Evolutionary conservation across 2,888 invertebrate genomes (phyloP).

Genomic region (Parnassius orleans): DNA sequence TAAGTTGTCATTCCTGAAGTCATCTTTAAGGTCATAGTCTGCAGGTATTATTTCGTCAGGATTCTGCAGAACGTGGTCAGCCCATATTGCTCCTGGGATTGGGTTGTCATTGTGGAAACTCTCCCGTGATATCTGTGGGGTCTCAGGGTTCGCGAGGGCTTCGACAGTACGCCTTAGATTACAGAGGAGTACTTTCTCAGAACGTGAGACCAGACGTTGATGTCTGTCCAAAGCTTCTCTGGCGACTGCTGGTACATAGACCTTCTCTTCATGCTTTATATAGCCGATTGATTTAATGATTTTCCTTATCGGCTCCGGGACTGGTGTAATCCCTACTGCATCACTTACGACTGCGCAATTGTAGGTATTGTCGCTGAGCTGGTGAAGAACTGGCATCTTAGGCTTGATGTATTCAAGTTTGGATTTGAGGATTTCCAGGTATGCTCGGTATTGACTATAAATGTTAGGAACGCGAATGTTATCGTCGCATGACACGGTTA

Average conservation of each 20-base stretch:
- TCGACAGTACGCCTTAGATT: background rate
- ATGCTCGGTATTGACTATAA: background rate
- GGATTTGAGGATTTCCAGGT: background rate
- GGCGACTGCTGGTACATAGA: background rate
- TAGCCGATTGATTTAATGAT: background rate
- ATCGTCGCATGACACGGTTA: background rate
- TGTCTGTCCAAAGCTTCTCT: background rate
- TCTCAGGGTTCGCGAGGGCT: background rate
- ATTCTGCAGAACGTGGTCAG: too few relatives aligned
- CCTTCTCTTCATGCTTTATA: background rate
- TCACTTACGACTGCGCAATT: background rate
- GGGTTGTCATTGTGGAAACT: too few relatives aligned
- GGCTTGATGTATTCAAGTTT: background rate
- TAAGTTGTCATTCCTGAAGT: too few relatives aligned
- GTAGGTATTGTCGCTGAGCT: background rate
- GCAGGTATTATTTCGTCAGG: background rate
- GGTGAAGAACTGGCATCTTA: background rate
- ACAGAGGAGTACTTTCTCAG: background rate
- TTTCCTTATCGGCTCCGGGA: background rate
- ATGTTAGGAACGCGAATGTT: background rate
- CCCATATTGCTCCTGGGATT: too few relatives aligned
- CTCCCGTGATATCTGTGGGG: background rate
- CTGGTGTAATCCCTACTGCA: background rate
- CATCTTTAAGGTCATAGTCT: background rate
- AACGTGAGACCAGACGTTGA: background rate